Conservation (phyloP, 35 echinoderm and acorn worm species). For the Antedon bifida region DNA sequence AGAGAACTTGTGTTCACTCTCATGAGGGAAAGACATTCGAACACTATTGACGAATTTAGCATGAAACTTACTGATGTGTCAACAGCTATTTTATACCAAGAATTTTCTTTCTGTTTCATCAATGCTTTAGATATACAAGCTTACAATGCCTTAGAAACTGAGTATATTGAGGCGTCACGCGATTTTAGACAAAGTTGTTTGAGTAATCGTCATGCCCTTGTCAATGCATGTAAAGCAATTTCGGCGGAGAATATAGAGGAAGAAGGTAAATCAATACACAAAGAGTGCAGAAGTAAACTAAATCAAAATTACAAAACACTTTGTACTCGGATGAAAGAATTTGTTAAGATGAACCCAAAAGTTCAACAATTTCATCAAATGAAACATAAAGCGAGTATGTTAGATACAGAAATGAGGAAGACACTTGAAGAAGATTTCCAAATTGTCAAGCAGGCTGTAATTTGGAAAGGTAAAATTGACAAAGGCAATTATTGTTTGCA, state of each 20-base stretch:
- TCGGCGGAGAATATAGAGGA: neutral
- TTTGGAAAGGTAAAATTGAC: neutral
- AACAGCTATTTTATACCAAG: slow-evolving; percentile 22
- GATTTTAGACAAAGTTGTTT: neutral
- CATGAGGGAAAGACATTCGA: neutral
- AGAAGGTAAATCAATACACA: neutral
- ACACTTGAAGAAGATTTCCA: neutral
- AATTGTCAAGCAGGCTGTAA: neutral
- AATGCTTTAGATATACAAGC: neutral
- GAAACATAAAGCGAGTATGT: neutral
- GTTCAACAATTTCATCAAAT: neutral
- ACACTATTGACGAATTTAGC: neutral
- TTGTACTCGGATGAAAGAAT: neutral
- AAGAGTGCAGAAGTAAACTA: no score
- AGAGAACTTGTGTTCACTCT: slow-evolving; percentile 5
- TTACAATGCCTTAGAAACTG: neutral
- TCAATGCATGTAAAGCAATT: neutral
- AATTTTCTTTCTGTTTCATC: slow-evolving; percentile 28
- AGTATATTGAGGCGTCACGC: neutral
- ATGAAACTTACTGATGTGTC: slow-evolving; percentile 5
- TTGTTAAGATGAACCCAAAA: neutral
- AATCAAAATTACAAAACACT: neutral
- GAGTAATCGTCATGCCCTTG: neutral
- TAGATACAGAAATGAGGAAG: neutral
- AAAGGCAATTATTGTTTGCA: neutral